Evolutionary conservation across 2,797 vertebrate genomes (phyloP).

Genomic region (Sebastes reedi): DNA sequence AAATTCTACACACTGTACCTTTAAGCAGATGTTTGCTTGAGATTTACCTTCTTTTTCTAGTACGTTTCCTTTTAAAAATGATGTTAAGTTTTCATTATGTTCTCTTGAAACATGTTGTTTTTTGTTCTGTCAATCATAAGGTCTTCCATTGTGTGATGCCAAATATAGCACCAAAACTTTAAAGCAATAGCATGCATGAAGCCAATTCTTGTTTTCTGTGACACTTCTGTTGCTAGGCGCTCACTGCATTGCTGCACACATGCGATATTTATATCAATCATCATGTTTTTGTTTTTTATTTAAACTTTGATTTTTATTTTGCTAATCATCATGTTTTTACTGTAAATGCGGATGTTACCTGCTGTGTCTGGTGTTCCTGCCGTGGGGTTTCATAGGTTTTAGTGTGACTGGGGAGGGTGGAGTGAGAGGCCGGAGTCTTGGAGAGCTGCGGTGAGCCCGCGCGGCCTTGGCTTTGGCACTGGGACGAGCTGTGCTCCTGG

Average conservation of each 20-base stretch:
- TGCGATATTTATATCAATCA: not conserved
- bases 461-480: conserved; percentile 33
- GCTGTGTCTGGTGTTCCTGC: conserved; percentile 52
- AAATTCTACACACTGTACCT: not conserved
- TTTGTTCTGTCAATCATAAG: not conserved
- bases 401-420: conserved; percentile 62
- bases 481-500: conserved; percentile 50
- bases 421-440: conserved; percentile 56
- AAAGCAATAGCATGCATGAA: not conserved
- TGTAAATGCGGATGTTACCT: conserved; percentile 50
- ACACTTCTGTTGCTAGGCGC: conserved; percentile 21
- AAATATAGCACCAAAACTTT: not conserved
- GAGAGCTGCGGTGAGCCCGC: conserved; percentile 19
- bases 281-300: not conserved
- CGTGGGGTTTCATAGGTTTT: conserved; percentile 66
- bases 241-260: not conserved
- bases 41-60: not conserved
- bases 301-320: no score
- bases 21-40: not conserved
- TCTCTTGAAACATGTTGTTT: not conserved
- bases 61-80: not conserved
- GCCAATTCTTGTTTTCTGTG: not conserved
- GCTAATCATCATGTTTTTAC: not conserved
- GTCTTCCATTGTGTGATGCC: not conserved
- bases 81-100: no score